Conservation (phyloP, 2,113 vertebrate genomes). For the Speoplatyrhinus poulsoni region DNA sequence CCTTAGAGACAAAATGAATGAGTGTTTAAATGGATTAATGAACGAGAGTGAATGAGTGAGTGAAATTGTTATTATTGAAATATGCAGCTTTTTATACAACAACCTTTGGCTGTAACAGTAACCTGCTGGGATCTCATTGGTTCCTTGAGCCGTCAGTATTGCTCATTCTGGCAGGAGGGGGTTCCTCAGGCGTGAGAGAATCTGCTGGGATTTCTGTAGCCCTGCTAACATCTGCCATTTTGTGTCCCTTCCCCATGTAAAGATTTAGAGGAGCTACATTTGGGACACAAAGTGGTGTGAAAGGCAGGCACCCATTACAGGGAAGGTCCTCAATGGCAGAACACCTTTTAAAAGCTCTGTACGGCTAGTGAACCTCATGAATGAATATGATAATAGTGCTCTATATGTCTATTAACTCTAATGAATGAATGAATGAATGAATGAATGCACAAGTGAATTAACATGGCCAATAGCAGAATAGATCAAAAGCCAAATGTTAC, state of each 20-base stretch:
- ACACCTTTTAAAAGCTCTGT: conserved; percentile 18
- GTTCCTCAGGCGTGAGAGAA: too few species aligned
- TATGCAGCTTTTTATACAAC: conserved; percentile 53
- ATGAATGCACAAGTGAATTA: conserved; percentile 25
- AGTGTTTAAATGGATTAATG: conserved; percentile 7
- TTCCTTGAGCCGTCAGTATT: conserved; percentile 62
- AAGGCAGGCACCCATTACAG: not conserved
- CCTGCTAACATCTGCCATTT: too few species aligned
- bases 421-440: conserved; percentile 10
- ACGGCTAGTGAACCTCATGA: conserved; percentile 37
- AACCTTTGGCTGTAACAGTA: conserved; percentile 39
- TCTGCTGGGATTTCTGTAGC: too few species aligned
- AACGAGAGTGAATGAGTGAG: too few species aligned
- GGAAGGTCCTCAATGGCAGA: not conserved
- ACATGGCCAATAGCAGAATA: not conserved
- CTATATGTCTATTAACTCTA: conserved; percentile 32
- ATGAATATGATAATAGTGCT: conserved; percentile 27
- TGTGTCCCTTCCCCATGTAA: not conserved
- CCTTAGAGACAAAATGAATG: conserved; percentile 40
- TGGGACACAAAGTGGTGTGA: not conserved
- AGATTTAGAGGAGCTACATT: not conserved
- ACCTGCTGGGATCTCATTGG: conserved; percentile 53
- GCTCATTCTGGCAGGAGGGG: not conserved
- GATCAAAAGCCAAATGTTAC: too few species aligned
- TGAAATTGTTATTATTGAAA: conserved; percentile 38